Evolutionary conservation across 1,140 invertebrate species (phyloP).

Genomic region (Dendrolimus punctatus): DNA sequence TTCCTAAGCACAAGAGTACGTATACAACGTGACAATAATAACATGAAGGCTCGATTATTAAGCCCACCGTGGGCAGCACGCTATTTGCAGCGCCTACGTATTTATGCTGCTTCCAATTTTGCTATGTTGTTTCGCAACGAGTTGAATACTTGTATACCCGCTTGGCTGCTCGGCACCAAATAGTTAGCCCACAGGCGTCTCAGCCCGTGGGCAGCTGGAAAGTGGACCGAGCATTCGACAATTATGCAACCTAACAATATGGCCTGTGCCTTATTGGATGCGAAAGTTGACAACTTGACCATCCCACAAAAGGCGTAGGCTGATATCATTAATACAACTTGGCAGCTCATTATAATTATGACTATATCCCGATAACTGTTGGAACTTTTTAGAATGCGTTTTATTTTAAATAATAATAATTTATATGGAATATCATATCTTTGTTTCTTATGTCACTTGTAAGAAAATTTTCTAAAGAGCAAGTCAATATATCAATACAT

Average conservation of each 20-base stretch:
- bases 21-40: conserved; percentile 8
- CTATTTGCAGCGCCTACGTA: conserved; percentile 28
- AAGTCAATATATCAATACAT: no score
- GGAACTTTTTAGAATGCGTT: no score
- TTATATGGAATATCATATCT: no score
- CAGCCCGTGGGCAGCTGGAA: conserved; percentile 55
- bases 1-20: conserved; percentile 12
- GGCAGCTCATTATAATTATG: no score
- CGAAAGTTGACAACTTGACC: conserved; percentile 32
- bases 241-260: conserved; percentile 50
- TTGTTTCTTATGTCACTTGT: no score
- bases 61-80: conserved; percentile 21
- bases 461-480: no score
- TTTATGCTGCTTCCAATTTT: conserved; percentile 15
- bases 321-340: conserved; percentile 1
- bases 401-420: no score
- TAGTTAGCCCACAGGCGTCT: conserved; percentile 35
- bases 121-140: conserved; percentile 34
- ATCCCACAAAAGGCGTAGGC: conserved; percentile 18
- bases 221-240: conserved; percentile 32
- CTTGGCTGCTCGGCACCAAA: conserved; percentile 32
- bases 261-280: conserved; percentile 43
- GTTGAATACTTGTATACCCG: conserved; percentile 3
- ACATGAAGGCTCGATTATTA: conserved; percentile 17
- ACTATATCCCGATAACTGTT: no score